Conservation (phyloP, 2,113 vertebrate genomes). For the Hypomesus transpacificus region DNA sequence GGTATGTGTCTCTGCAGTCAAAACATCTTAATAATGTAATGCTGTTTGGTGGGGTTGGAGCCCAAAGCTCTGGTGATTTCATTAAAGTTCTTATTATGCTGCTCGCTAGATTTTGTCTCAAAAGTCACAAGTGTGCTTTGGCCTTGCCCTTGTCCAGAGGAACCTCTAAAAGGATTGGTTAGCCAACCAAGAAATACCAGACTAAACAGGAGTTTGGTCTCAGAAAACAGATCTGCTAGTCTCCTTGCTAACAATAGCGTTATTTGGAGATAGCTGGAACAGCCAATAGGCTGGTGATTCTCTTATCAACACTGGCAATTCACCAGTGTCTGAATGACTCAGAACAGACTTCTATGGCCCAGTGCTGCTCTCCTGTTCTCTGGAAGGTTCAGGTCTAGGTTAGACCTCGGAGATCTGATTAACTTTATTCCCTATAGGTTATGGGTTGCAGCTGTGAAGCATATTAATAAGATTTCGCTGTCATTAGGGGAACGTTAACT, state of each 20-base stretch:
- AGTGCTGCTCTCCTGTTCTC: slow-evolving; percentile 38
- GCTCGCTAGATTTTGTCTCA: slow-evolving; percentile 55
- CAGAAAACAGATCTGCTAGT: no score
- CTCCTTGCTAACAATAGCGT: no score
- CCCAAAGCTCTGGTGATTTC: slow-evolving; percentile 58
- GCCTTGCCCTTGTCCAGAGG: background rate
- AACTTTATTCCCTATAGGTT: slow-evolving; percentile 66
- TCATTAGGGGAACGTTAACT: slow-evolving; percentile 67
- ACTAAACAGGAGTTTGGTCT: background rate
- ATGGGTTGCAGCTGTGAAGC: slow-evolving; percentile 66
- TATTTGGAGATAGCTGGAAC: no score
- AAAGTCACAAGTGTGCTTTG: slow-evolving; percentile 55
- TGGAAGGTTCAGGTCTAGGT: slow-evolving; percentile 68
- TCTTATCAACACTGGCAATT: no score
- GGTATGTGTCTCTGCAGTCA: background rate
- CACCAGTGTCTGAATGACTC: no score
- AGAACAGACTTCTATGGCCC: background rate
- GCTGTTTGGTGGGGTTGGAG: slow-evolving; percentile 33
- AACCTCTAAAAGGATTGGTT: background rate
- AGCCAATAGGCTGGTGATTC: no score
- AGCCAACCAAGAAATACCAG: background rate
- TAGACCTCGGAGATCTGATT: slow-evolving; percentile 70
- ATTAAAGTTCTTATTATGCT: slow-evolving; percentile 63
- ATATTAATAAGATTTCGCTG: slow-evolving; percentile 74
- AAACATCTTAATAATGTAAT: slow-evolving; percentile 42